Conservation (phyloP, 37 sponge, comb jelly and placozoan genomes). For the Diacarnus erythraeanus region DNA sequence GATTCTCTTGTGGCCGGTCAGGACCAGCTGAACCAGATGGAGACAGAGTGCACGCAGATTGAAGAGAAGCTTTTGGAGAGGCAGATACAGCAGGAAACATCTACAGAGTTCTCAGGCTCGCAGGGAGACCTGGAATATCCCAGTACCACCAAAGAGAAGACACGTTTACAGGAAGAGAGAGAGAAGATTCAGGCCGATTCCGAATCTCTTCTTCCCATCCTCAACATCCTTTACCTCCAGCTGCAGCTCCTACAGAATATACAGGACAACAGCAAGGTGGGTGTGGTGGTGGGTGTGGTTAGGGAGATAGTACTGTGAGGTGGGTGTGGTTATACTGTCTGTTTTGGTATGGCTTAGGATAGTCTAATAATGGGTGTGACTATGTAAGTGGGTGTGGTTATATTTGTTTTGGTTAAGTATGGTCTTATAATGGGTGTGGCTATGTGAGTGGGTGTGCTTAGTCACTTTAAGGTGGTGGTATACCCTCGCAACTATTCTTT, state of each 20-base stretch:
- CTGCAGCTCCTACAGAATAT: conserved; percentile 38
- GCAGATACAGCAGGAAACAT: conserved; percentile 18
- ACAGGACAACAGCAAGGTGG: conserved; percentile 26
- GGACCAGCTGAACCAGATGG: conserved; percentile 26
- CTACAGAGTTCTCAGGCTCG: conserved; percentile 7
- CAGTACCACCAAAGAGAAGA: conserved; percentile 3
- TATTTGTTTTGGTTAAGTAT: too few relatives aligned
- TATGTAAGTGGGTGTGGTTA: neutral
- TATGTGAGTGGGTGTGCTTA: too few relatives aligned
- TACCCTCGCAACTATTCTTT: too few relatives aligned
- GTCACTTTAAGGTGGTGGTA: too few relatives aligned
- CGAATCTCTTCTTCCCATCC: conserved; percentile 14
- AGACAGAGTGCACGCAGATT: conserved; percentile 14
- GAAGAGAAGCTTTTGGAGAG: conserved; percentile 36
- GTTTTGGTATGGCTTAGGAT: neutral
- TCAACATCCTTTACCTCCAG: conserved; percentile 25
- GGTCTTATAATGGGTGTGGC: too few relatives aligned
- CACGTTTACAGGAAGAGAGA: conserved; percentile 4
- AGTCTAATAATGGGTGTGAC: neutral
- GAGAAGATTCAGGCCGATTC: neutral
- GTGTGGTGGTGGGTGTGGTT: conserved; percentile 6
- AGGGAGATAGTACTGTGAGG: neutral
- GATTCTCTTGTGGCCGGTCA: conserved; percentile 26
- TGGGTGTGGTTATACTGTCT: neutral
- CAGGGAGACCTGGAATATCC: neutral